phyloP scores from a whole-genome alignment of 1,140 invertebrate genomes.

The Aplysia californica region DNA sequence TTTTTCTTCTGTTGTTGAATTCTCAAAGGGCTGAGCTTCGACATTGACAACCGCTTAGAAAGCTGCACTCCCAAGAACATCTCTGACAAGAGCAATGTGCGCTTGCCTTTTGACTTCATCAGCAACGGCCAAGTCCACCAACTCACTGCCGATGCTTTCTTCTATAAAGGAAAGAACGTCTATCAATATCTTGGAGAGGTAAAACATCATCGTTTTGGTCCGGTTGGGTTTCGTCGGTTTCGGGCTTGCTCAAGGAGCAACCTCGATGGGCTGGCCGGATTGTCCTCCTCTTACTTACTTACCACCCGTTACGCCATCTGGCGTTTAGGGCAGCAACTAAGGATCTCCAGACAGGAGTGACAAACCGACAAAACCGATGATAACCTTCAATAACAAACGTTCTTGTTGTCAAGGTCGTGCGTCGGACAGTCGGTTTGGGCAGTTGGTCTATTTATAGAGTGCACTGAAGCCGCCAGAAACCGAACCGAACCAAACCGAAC shows the following conservation, averaged over 20 bases:
- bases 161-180: background rate
- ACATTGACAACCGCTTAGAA: background rate
- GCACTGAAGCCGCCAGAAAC: no score
- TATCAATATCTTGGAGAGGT: constrained; percentile 8
- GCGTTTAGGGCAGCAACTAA: no score
- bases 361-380: no score
- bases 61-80: background rate
- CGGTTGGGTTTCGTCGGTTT: background rate
- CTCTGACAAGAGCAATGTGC: background rate
- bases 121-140: background rate
- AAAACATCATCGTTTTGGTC: background rate
- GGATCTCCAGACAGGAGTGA: no score
- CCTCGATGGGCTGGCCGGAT: background rate
- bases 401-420: no score
- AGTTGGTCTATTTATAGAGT: no score
- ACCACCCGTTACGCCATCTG: no score
- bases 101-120: constrained; percentile 2
- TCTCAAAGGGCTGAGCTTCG: constrained; percentile 1
- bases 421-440: no score
- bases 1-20: no score
- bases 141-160: background rate
- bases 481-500: no score
- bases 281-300: background rate
- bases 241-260: background rate
- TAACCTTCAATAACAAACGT: no score